Evolutionary conservation across 2,888 invertebrate species (phyloP).

Genomic region (Calliphora vomitoria): DNA sequence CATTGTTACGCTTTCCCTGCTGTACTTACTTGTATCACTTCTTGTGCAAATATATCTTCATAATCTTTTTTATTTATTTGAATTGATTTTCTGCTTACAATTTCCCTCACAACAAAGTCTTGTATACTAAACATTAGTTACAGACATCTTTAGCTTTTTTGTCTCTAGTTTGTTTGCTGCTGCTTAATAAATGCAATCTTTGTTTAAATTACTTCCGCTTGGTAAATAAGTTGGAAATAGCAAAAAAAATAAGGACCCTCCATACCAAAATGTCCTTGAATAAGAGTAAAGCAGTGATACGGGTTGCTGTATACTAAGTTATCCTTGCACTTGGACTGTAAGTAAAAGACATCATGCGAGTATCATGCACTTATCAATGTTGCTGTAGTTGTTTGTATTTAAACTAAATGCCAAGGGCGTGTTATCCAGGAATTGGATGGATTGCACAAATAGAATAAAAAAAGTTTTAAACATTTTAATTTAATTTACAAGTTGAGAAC

Average conservation of each 20-base stretch:
- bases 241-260: constrained; percentile 57
- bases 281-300: constrained; percentile 1
- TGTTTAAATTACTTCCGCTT: constrained; percentile 73
- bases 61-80: constrained; percentile 69
- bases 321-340: constrained; percentile 71
- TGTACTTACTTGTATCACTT: constrained; percentile 5
- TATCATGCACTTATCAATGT: constrained; percentile 68
- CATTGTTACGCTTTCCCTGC: neutral
- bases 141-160: constrained; percentile 23
- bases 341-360: constrained; percentile 35
- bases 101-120: constrained; percentile 30
- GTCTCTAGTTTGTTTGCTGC: neutral
- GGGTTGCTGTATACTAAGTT: constrained; percentile 50
- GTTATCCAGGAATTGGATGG: constrained; percentile 66
- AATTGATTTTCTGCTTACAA: constrained; percentile 57
- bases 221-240: constrained; percentile 60
- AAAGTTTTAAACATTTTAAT: constrained; percentile 71
- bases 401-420: constrained; percentile 74
- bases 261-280: constrained; percentile 60
- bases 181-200: constrained; percentile 70
- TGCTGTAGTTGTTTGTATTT: constrained; percentile 46
- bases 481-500: constrained; percentile 70
- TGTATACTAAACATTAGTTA: constrained; percentile 43
- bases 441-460: constrained; percentile 33
- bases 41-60: constrained; percentile 52